Conservation (phyloP, 2,888 invertebrate species). For the Drosophila formosana region DNA sequence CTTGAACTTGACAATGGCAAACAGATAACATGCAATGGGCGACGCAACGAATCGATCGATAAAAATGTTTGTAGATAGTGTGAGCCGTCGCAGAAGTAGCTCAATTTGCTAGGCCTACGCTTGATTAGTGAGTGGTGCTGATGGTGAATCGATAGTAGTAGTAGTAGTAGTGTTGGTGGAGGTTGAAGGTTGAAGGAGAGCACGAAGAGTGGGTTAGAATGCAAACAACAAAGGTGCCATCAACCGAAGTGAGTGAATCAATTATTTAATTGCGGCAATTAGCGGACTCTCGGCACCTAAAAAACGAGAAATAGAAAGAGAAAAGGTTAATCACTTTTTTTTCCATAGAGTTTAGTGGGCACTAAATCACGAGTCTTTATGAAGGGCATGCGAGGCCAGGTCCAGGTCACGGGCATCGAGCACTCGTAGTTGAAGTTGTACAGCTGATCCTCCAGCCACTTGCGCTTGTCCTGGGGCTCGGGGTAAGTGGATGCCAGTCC, state of each 20-base stretch:
- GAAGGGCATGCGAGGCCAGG: constrained; percentile 86
- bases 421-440: constrained; percentile 92
- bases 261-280: constrained; percentile 80
- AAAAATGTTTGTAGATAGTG: constrained; percentile 12
- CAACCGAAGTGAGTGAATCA: constrained; percentile 62
- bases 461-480: constrained; percentile 91
- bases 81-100: constrained; percentile 49
- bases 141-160: constrained; percentile 61
- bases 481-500: constrained; percentile 94
- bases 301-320: constrained; percentile 52
- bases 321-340: constrained; percentile 77
- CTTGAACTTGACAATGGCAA: constrained; percentile 23
- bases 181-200: constrained; percentile 48
- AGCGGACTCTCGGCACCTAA: constrained; percentile 80
- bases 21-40: constrained; percentile 19
- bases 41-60: constrained; percentile 31
- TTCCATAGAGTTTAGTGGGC: constrained; percentile 82
- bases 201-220: constrained; percentile 70
- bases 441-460: constrained; percentile 90
- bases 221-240: constrained; percentile 74
- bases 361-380: constrained; percentile 83
- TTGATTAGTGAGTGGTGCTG: constrained; percentile 70
- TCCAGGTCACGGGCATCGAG: constrained; percentile 90
- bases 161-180: constrained; percentile 36
- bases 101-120: constrained; percentile 32